Base-by-base conservation (phyloP, 2,113 vertebrate species). In the Cheirogaleus medius region DNA sequence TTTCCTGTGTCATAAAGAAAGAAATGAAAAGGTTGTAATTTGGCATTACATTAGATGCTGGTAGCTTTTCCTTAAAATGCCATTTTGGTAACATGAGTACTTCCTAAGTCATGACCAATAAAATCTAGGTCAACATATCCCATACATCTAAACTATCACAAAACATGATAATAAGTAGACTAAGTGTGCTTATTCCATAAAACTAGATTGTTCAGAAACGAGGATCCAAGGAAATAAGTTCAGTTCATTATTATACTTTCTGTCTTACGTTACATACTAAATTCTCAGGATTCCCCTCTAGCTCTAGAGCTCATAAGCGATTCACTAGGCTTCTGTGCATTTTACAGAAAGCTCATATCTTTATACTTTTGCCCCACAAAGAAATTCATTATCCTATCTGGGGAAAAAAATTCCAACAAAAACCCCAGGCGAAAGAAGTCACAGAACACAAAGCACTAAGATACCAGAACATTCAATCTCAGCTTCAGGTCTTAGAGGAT, bases 1-100 rank as follows among this genome's bases (percentile, higher is more conserved):
- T 94, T 78, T 98, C 98, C 99, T 99, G 98, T 1, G 8, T 77
- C 78, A 3, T 8, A 56, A 69, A 98, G 32, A 82, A 37, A 78
- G 13, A 63, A 66, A 85, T 1, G 6, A 94, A 80, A 88, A 78
- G 54, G 60, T 23, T 8, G 0, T 34, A 47, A 85, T 7, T 42
- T 71, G 21, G 27, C 54, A 37, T 76, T 66, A 78, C 1, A 0
- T 27, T 9, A 42, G 37, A 56, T 18, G 66, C 89, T 12, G 39
- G 85, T 1, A 71, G 47, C 54, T 74, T 29, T 63, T 49, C 73
- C 96, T 92, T 29, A 88, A 77, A 66, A 87, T 25, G 23, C 3
- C 56, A 54, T 11, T 80, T 80, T 27, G 47, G 66, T 94, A 37
- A 78, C 1, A 12, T 21, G 77, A 88, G 32, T 47, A 54, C 37